A percentile compares a stretch with the other conserved stretches of the same genome.
Evolutionary conservation across 2,113 vertebrate species (phyloP).

Genomic region (Collichthys lucidus): DNA sequence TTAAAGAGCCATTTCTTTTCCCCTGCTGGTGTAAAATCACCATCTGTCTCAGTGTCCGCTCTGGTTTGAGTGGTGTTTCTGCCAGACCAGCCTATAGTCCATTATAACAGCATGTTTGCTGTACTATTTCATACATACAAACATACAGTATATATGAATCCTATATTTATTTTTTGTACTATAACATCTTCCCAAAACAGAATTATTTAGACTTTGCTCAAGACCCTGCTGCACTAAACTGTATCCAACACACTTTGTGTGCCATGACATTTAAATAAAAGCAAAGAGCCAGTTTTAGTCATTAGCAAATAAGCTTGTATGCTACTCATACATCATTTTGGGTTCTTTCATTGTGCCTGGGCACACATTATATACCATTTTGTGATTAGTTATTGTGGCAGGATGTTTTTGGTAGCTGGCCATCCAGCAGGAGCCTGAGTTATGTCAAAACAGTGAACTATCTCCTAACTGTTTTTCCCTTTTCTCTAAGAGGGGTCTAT

Average conservation of each 20-base stretch:
- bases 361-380: no score
- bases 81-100: slow-evolving; percentile 34
- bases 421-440: no score
- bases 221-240: background rate
- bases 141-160: background rate
- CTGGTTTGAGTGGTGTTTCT: slow-evolving; percentile 51
- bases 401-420: no score
- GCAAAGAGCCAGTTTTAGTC: background rate
- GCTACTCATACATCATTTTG: background rate
- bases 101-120: slow-evolving; percentile 2
- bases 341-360: background rate
- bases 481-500: slow-evolving; percentile 1
- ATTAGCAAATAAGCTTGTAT: background rate
- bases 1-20: slow-evolving; percentile 70
- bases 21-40: slow-evolving; percentile 63
- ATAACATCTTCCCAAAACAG: background rate
- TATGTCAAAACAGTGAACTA: background rate
- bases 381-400: no score
- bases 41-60: slow-evolving; percentile 72
- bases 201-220: background rate
- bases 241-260: background rate
- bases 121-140: background rate
- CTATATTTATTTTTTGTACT: background rate
- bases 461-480: background rate
- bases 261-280: no score